A percentile compares a stretch with the other conserved stretches of the same genome.
These are phyloP conservation scores for Sebastiscus albofasciatus DNA, from an alignment of 2,797 vertebrate genomes.

Conservation along the genomic window DNA sequence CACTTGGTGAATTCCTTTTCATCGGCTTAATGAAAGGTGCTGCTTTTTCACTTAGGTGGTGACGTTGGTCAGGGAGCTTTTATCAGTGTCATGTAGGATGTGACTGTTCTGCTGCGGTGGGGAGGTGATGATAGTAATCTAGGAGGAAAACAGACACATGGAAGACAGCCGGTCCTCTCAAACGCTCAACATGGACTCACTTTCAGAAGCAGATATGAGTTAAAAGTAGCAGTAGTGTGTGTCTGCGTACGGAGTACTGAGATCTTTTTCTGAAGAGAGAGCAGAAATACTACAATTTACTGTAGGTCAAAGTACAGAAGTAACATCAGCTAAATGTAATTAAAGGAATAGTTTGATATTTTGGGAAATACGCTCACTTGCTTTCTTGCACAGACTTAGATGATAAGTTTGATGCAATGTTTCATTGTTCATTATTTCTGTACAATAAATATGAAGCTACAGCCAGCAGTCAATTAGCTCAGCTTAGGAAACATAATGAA, in stretches of 20 bases:
- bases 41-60: neutral
- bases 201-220: neutral
- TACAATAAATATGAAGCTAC: neutral
- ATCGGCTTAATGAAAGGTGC: slow-evolving; percentile 14
- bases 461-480: neutral
- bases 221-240: too few relatives aligned
- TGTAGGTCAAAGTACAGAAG: neutral
- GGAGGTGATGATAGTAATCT: slow-evolving; percentile 2
- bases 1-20: slow-evolving; percentile 10
- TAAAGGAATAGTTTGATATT: neutral
- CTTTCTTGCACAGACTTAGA: neutral
- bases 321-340: neutral
- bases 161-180: slow-evolving; percentile 4
- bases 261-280: neutral
- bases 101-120: neutral
- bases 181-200: neutral
- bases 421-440: neutral
- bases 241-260: neutral
- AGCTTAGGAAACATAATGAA: neutral
- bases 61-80: neutral
- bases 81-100: neutral
- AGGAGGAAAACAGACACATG: slow-evolving; percentile 14
- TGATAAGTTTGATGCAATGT: neutral
- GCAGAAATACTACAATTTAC: neutral
- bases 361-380: neutral